Percentiles rank a stretch among this genome's conserved stretches.
phyloP scores from a whole-genome alignment of 2,113 vertebrate genomes.

The Pituophis catenifer region DNA sequence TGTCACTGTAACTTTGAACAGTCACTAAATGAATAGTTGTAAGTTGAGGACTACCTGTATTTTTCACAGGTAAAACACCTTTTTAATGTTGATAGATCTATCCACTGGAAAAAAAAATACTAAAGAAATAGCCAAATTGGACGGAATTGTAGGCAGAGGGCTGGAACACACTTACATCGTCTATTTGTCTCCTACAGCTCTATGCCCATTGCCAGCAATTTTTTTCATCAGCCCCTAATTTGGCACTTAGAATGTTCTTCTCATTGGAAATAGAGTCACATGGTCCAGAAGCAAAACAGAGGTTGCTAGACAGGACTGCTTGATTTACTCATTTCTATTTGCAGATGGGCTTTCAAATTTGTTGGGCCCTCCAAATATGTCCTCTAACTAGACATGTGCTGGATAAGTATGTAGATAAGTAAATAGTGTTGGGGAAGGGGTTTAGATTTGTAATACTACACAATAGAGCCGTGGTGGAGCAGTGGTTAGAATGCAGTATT shows the following conservation, averaged over 20 bases:
- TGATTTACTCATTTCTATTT: neutral
- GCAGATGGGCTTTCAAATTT: neutral
- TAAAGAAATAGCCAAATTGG: neutral
- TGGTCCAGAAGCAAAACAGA: neutral
- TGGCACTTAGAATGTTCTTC: neutral
- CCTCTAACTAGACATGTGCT: neutral
- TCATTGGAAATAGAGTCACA: neutral
- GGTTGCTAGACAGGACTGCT: neutral
- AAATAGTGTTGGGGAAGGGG: neutral
- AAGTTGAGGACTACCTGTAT: neutral
- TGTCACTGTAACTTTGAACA: neutral
- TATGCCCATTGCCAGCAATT: neutral
- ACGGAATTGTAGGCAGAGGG: neutral
- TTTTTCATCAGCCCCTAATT: neutral
- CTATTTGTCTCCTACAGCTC: neutral
- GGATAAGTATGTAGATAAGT: neutral
- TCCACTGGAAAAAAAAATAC: neutral
- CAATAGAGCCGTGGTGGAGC: too few species aligned
- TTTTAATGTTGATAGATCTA: neutral
- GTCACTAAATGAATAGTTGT: neutral
- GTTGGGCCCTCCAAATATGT: neutral
- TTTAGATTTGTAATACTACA: neutral
- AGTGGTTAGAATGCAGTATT: too few species aligned
- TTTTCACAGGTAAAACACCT: neutral
- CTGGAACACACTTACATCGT: neutral